Base-by-base conservation (phyloP, 1,140 invertebrate species). In the Trachymyrmex cornetzi region DNA sequence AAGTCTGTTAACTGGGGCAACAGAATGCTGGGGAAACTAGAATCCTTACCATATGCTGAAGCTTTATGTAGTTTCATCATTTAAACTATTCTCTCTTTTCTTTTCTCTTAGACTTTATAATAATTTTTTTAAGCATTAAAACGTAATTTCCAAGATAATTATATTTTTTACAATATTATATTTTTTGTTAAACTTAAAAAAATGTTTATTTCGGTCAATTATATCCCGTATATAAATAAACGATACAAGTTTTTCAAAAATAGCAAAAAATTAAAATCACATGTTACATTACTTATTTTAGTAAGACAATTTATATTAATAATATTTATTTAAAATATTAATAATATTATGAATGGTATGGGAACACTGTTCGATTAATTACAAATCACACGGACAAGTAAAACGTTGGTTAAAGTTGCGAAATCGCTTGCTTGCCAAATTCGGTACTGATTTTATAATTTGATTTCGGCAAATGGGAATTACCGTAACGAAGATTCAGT, bases 271-370 rank as follows among this genome's bases (percentile, higher is more conserved):
- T 44, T 5, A 2, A 19, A 44, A 9, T 48, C 16, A 7, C 16
- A 12, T 19, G 22, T 11, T 55, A 16, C 4, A 27, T 16, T 16
- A 44, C 16, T 82, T 24, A 22, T n/a, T 19, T 27, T 27, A 6
- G 27, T 57, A 81, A 38, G 6, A 11, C 9, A 67, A 27, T 71
- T 81, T 81, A 69, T 81, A 69, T 81, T 71, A 69, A 67, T 44
- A 82, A 59, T 50, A 11, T 14, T 59, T n/a, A 14, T 16, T 44
- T 61, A 67, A 67, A 67, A 67, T 67, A 7, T 61, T 30, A 27
- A 53, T n/a, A 27, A 82, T 59, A 59, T 59, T 44, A 19, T 19
- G 19, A 44, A 9, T 48, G 16, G 48, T 61, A 6, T 44, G 38
- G 9, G 1, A 44, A 55, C 7, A 4, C 16, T 71, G 11, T 7